Percentiles rank a stretch among this genome's conserved stretches.
Conservation (phyloP, 2,888 invertebrate genomes). For the Cryptus viduatorius region DNA sequence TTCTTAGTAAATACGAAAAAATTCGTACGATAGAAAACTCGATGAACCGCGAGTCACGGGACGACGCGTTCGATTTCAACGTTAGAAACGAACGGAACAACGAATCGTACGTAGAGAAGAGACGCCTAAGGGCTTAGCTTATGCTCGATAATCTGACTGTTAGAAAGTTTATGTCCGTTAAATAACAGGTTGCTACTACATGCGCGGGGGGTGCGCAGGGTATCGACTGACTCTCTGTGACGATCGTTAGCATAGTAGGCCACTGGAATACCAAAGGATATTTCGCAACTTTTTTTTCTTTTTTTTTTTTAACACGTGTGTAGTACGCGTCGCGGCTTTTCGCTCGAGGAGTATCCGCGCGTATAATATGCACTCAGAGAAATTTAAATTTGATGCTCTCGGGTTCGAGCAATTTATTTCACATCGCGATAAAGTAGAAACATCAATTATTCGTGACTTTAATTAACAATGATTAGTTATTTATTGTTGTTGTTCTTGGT, state of each 20-base stretch:
- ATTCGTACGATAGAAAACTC: too few relatives aligned
- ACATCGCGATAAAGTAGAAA: not conserved
- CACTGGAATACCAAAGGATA: slow-evolving; percentile 61
- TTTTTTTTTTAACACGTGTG: not conserved
- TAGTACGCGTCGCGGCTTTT: not conserved
- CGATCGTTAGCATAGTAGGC: slow-evolving; percentile 67
- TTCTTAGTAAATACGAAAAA: too few relatives aligned
- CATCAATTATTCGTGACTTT: not conserved
- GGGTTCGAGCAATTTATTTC: not conserved
- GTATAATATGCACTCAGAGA: not conserved
- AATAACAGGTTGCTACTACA: slow-evolving; percentile 53
- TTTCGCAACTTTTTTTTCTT: slow-evolving; percentile 54
- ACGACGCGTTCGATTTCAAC: too few relatives aligned
- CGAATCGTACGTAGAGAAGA: not conserved
- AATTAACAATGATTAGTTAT: not conserved
- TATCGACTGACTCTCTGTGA: slow-evolving; percentile 41
- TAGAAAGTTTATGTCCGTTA: slow-evolving; percentile 67
- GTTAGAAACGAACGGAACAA: too few relatives aligned
- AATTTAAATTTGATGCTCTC: not conserved
- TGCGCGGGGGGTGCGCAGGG: too few relatives aligned
- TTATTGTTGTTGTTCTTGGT: not conserved
- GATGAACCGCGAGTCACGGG: too few relatives aligned
- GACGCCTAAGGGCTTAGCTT: slow-evolving; percentile 57
- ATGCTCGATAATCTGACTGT: slow-evolving; percentile 62
- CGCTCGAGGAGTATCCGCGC: not conserved